Evolutionary conservation across 2,797 vertebrate genomes (phyloP).

Genomic region (Schizopygopsis malacanthus): DNA sequence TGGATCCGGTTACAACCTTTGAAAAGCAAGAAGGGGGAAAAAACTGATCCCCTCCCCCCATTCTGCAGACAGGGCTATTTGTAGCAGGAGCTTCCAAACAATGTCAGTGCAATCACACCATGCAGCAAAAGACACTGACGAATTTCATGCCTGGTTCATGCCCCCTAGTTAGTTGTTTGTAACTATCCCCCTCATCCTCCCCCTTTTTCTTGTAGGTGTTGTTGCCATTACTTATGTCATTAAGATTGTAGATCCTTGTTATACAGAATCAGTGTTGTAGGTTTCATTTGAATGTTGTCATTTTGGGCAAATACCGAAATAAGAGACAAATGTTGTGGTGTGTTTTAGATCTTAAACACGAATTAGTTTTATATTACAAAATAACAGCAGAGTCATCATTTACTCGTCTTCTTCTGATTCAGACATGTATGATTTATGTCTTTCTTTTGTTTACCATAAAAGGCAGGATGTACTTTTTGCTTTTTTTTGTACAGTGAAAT

Average conservation of each 20-base stretch:
- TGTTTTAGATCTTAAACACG: not conserved
- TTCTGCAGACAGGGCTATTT: constrained; percentile 51
- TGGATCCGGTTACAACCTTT: constrained; percentile 63
- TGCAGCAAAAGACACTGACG: constrained; percentile 51
- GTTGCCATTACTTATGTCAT: constrained; percentile 24
- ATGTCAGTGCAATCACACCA: constrained; percentile 56
- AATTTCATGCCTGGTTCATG: constrained; percentile 58
- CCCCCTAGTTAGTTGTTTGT: constrained; percentile 50
- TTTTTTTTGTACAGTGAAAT: not conserved
- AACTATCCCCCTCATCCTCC: constrained; percentile 19
- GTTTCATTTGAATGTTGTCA: not conserved
- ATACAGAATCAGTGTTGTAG: not conserved
- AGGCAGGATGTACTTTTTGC: not conserved
- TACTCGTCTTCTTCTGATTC: not conserved
- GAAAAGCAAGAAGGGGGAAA: constrained; percentile 59
- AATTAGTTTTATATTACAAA: not conserved
- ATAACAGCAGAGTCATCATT: constrained; percentile 1
- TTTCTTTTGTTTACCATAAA: not conserved
- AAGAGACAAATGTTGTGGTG: not conserved
- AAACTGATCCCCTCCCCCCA: constrained; percentile 18
- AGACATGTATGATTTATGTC: not conserved
- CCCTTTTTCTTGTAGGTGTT: constrained; percentile 27
- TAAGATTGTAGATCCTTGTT: constrained; percentile 31
- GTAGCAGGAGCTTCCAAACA: constrained; percentile 54
- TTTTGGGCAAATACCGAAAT: not conserved